Percentiles rank a stretch among this genome's conserved stretches.
These are phyloP conservation scores for Lynx canadensis DNA, from an alignment of 2,113 vertebrate species.

Conservation along the genomic window DNA sequence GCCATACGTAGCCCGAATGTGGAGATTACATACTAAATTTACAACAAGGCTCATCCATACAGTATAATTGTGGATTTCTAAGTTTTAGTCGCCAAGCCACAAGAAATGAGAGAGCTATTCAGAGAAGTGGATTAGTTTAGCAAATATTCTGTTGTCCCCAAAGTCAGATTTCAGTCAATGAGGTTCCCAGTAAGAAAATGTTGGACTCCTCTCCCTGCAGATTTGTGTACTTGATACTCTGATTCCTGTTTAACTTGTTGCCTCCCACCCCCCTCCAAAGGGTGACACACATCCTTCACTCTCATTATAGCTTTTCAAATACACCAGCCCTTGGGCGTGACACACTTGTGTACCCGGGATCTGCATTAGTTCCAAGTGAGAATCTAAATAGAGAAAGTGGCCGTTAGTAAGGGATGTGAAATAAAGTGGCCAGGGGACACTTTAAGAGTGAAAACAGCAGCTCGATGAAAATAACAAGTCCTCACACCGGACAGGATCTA, in stretches of 20 bases:
- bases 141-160: constrained; percentile 32
- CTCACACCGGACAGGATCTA: background rate
- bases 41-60: constrained; percentile 71
- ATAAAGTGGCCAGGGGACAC: background rate
- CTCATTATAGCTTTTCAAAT: background rate
- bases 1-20: constrained; percentile 81
- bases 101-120: constrained; percentile 73
- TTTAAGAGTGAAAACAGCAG: background rate
- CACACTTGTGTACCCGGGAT: background rate
- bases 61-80: constrained; percentile 83
- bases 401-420: background rate
- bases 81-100: constrained; percentile 79
- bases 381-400: background rate
- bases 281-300: background rate
- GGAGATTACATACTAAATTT: constrained; percentile 82
- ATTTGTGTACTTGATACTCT: background rate
- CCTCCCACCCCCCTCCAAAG: background rate
- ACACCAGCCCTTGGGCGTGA: background rate
- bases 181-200: constrained; percentile 48
- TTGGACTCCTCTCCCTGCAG: constrained; percentile 52
- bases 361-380: constrained; percentile 3
- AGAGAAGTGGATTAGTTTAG: constrained; percentile 71
- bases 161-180: constrained; percentile 36
- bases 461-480: background rate
- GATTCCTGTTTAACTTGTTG: background rate